These are phyloP conservation scores for Temnothorax ravouxi DNA, from an alignment of 2,888 invertebrate species.

Conservation along the genomic window DNA sequence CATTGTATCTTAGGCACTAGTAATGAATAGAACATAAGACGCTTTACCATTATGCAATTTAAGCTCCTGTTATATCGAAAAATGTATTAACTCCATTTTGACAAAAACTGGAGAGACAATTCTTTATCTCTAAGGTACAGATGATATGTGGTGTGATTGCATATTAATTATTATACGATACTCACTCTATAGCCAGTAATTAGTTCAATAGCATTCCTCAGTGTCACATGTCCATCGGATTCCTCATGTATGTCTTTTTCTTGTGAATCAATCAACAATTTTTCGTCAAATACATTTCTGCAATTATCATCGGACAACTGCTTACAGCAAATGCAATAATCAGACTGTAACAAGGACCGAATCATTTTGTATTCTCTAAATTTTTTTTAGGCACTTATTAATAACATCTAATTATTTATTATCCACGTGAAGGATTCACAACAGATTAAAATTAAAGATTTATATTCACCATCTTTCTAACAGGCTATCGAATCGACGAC, in stretches of 20 bases:
- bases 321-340: neutral
- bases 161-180: neutral
- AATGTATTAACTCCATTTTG: too few relatives aligned
- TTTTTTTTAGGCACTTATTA: neutral
- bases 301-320: neutral
- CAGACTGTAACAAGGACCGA: neutral
- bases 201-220: neutral
- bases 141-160: too few relatives aligned
- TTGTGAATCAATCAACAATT: neutral
- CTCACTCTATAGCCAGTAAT: neutral
- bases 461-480: neutral
- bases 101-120: too few relatives aligned
- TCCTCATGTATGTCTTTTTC: neutral
- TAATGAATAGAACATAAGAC: too few relatives aligned
- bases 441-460: neutral
- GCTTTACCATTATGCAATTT: too few relatives aligned
- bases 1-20: too few relatives aligned
- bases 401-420: neutral
- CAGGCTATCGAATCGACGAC: neutral
- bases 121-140: too few relatives aligned
- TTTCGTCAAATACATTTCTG: neutral
- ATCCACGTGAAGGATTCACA: neutral
- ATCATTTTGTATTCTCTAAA: neutral
- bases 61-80: too few relatives aligned
- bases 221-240: neutral